phyloP scores from a whole-genome alignment of 2,888 invertebrate genomes.

The Criorhina ranunculi region DNA sequence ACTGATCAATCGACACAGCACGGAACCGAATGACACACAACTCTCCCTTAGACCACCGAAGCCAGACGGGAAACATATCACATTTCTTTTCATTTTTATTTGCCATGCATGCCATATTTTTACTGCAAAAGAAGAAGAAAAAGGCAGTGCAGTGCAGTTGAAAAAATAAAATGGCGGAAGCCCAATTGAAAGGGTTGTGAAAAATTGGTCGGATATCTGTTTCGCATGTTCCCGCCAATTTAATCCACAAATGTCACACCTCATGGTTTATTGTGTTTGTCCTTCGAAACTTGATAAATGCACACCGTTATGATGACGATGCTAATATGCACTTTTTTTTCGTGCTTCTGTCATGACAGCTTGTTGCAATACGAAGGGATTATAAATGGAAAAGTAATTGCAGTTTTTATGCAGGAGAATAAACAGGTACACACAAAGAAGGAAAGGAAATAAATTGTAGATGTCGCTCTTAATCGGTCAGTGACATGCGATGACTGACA shows the following conservation, averaged over 20 bases:
- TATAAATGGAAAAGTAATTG: conserved; percentile 59
- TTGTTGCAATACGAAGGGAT: conserved; percentile 53
- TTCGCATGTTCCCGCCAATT: conserved; percentile 67
- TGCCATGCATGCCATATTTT: conserved; percentile 58
- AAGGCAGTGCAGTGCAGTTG: conserved; percentile 60
- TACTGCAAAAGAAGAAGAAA: not conserved
- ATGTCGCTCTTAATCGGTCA: conserved; percentile 7
- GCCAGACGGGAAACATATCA: conserved; percentile 40
- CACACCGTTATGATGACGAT: conserved; percentile 57
- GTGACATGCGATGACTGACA: conserved; percentile 3
- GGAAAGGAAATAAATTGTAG: not conserved
- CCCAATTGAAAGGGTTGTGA: conserved; percentile 10
- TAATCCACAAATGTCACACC: conserved; percentile 66
- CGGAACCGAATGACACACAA: conserved; percentile 31
- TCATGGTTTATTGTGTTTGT: conserved; percentile 56
- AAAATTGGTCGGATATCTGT: conserved; percentile 14
- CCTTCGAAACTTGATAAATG: conserved; percentile 61
- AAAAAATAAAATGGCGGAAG: conserved; percentile 25
- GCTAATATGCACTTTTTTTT: conserved; percentile 37
- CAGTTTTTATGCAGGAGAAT: conserved; percentile 24
- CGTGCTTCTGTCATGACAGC: conserved; percentile 28
- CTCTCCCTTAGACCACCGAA: conserved; percentile 18
- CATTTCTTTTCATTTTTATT: conserved; percentile 67
- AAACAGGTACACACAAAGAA: not conserved
- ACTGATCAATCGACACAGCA: conserved; percentile 43